Base-by-base conservation (phyloP, 1,140 invertebrate genomes). In the Elymnias hypermnestra region DNA sequence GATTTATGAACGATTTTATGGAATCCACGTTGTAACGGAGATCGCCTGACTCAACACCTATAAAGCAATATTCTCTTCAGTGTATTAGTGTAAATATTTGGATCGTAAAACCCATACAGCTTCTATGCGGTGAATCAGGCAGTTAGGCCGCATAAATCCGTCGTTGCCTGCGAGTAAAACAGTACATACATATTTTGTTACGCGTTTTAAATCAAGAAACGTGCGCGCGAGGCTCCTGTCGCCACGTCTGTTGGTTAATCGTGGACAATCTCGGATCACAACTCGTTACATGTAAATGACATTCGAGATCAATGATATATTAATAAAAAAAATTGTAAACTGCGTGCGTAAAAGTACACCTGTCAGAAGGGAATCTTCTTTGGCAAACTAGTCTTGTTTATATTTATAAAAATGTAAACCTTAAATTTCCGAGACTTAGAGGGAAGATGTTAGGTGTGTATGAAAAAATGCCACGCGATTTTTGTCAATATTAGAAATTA, bases 111-210 rank as follows among this genome's bases (percentile, higher is more conserved):
- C 33, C 57, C 38, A 57, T 55, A 56, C 47, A 53, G 49, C 29
- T 17, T 41, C 63, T 63, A 63, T 70, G 56, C 61, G 47, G 53
- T 66, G 76, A 66, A 71, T 69, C 66, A 68, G 58, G 53, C 55
- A 51, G 57, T 54, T 68, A 54, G 39, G 38, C 33, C 62, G 40
- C 47, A 73, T 83, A 83, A 83, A 83, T 83, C 76, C 62, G 52
- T 83, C 78, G 60, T 62, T 70, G 49, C 46, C 42, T 14, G 35
- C 13, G 23, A 57, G 63, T 74, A 69, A 76, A 76, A 66, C 72
- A 78, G 68, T 82, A 72, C 64, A 74, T 81, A 75, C 64, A 77
- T 76, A 76, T 73, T 78, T 77, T 75, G 69, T 70, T 72, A 57
- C 48, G 33, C 54, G 54, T 59, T 67, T 70, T 82, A 78, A 74